Conservation (phyloP, 2,888 invertebrate species). For the Oxyteleia sp. region DNA sequence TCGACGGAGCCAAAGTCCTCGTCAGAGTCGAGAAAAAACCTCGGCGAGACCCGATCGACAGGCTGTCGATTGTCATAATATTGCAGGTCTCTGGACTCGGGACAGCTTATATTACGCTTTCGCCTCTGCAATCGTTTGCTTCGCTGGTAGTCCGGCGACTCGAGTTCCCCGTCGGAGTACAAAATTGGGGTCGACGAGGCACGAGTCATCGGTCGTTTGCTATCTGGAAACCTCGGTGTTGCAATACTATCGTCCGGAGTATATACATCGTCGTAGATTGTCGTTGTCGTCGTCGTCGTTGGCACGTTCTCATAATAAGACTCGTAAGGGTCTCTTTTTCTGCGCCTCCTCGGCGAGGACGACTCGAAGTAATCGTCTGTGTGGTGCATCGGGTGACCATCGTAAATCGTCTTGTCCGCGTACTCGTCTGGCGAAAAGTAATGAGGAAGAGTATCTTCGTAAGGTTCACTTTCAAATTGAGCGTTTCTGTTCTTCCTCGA, state of each 20-base stretch:
- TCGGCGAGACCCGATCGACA: conserved; percentile 49
- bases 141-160: conserved; percentile 69
- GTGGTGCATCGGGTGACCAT: conserved; percentile 59
- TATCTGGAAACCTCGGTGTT: conserved; percentile 77
- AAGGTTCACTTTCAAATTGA: conserved; percentile 71
- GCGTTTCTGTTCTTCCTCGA: conserved; percentile 63
- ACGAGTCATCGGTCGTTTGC: conserved; percentile 80
- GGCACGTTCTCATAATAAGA: conserved; percentile 79
- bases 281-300: conserved; percentile 39
- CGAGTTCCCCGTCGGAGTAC: conserved; percentile 79
- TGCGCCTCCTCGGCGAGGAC: conserved; percentile 57
- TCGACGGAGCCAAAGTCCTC: conserved; percentile 86
- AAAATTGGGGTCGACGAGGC: conserved; percentile 85
- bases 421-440: conserved; percentile 74
- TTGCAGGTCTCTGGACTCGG: conserved; percentile 78
- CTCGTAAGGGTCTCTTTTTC: conserved; percentile 70
- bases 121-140: conserved; percentile 78
- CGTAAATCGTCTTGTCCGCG: conserved; percentile 59
- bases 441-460: conserved; percentile 69
- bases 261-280: conserved; percentile 42
- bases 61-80: conserved; percentile 36
- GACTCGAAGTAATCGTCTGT: conserved; percentile 72
- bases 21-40: conserved; percentile 81
- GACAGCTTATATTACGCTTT: conserved; percentile 83
- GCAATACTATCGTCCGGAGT: conserved; percentile 71